A percentile compares a stretch with the other conserved stretches of the same genome.
These are phyloP conservation scores for Aradophagus sp. DNA, from an alignment of 1,140 invertebrate species.

Conservation along the genomic window DNA sequence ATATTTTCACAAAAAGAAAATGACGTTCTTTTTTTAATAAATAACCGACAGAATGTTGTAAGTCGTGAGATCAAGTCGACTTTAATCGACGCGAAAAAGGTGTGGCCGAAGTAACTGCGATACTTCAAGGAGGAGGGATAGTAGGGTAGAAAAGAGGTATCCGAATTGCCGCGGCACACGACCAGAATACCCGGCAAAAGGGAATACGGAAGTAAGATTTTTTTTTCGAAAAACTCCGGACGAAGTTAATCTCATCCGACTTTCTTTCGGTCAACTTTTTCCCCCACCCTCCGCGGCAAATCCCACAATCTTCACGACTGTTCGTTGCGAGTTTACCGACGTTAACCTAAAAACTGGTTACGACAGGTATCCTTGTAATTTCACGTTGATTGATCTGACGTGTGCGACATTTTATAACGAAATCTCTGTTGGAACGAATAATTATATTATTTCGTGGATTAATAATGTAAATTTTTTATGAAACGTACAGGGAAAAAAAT, in stretches of 20 bases:
- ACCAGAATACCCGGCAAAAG: conserved; percentile 9
- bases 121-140: no score
- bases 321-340: conserved; percentile 6
- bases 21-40: not conserved
- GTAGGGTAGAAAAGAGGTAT: conserved; percentile 24
- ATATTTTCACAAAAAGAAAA: no score
- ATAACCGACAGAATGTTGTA: not conserved
- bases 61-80: conserved; percentile 12
- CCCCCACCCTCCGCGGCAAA: no score
- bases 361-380: not conserved
- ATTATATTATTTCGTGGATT: no score
- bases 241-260: conserved; percentile 30
- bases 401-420: no score
- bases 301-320: conserved; percentile 10
- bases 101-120: conserved; percentile 21
- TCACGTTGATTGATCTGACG: conserved; percentile 5
- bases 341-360: conserved; percentile 7
- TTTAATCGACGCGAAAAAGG: conserved; percentile 33
- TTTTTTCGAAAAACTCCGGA: conserved; percentile 25
- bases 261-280: conserved; percentile 21
- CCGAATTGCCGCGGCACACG: conserved; percentile 10
- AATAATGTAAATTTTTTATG: no score
- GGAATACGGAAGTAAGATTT: conserved; percentile 31
- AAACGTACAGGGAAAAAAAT: no score
- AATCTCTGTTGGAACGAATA: no score